A percentile compares a stretch with the other conserved stretches of the same genome.
phyloP scores from a whole-genome alignment of 2,113 vertebrate species.

The Chaetodon auriga region DNA sequence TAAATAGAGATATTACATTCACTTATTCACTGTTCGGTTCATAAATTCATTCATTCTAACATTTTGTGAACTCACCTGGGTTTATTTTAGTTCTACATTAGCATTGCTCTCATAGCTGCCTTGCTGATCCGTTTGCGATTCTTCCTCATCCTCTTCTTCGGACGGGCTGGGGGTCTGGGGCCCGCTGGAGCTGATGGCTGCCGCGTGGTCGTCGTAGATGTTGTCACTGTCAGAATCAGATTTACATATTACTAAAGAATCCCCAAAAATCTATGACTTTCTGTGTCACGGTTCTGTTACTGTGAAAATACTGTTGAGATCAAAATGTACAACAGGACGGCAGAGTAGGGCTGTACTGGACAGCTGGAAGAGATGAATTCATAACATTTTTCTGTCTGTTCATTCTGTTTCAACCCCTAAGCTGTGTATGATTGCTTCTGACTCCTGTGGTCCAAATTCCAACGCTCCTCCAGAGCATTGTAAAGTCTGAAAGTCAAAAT shows the following conservation, averaged over 20 bases:
- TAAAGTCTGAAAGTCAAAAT: no score
- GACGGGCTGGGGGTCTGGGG: slow-evolving; percentile 59
- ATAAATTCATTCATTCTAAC: neutral
- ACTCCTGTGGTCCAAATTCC: no score
- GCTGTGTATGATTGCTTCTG: no score
- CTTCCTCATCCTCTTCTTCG: slow-evolving; percentile 78
- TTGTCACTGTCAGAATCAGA: slow-evolving; percentile 60
- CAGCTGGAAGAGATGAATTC: no score
- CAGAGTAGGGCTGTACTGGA: no score
- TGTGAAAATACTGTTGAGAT: neutral
- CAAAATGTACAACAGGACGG: neutral
- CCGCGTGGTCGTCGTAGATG: slow-evolving; percentile 56
- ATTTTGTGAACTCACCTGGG: slow-evolving; percentile 62
- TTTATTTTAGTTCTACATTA: slow-evolving; percentile 78
- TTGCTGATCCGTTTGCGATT: slow-evolving; percentile 85
- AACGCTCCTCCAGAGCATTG: no score
- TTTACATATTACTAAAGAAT: neutral
- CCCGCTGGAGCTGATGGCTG: slow-evolving; percentile 29
- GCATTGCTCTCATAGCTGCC: slow-evolving; percentile 86
- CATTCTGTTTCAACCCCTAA: no score
- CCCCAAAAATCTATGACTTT: neutral
- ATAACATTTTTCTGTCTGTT: no score
- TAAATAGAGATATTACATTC: neutral
- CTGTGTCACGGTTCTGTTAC: no score
- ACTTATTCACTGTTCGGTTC: neutral